phyloP scores from a whole-genome alignment of 2,113 vertebrate species.

The Tachuris rubrigastra region DNA sequence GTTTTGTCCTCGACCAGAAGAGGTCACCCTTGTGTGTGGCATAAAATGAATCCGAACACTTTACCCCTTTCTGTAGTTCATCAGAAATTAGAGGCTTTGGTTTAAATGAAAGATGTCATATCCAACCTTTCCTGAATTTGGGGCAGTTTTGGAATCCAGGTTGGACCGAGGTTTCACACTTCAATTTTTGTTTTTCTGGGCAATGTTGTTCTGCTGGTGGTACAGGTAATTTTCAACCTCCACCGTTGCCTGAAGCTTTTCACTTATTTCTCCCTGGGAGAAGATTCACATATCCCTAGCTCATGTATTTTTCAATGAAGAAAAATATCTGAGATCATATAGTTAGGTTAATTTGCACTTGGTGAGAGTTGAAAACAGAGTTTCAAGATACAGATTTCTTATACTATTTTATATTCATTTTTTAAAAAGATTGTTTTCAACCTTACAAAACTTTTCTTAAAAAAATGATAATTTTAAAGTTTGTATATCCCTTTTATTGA shows the following conservation, averaged over 20 bases:
- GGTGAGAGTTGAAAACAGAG: background rate
- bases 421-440: background rate
- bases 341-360: background rate
- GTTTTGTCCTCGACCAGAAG: slow-evolving; percentile 40
- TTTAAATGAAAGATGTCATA: background rate
- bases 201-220: background rate
- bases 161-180: background rate
- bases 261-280: background rate
- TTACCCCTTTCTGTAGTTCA: background rate
- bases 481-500: background rate
- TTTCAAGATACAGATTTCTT: background rate
- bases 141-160: background rate
- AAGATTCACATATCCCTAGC: background rate
- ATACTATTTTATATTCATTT: background rate
- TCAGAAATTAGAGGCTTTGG: background rate
- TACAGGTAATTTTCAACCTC: background rate
- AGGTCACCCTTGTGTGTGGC: slow-evolving; percentile 35
- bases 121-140: background rate
- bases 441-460: background rate
- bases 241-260: background rate
- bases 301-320: background rate
- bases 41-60: background rate
- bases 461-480: background rate
- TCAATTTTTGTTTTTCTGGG: background rate
- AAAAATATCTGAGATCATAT: background rate